phyloP scores from a whole-genome alignment of 2,113 vertebrate species.

The Physeter macrocephalus region DNA sequence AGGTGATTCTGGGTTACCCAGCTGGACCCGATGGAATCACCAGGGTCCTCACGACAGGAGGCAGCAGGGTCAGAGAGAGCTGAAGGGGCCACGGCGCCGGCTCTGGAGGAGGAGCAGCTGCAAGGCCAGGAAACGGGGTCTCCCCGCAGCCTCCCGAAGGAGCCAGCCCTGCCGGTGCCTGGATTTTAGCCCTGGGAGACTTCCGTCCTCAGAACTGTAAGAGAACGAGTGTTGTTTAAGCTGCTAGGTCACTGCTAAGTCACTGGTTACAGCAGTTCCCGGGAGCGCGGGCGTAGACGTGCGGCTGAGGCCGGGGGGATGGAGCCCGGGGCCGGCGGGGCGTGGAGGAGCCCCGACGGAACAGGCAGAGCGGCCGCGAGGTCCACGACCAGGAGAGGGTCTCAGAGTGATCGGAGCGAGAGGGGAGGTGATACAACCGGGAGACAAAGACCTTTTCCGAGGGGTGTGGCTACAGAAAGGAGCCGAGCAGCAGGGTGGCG shows the following conservation, averaged over 20 bases:
- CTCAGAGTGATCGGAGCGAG: accelerated
- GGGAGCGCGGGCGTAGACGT: too few relatives aligned
- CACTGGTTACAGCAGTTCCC: neutral
- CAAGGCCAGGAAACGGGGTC: too few relatives aligned
- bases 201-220: neutral
- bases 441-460: neutral
- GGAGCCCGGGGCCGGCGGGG: neutral
- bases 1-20: neutral
- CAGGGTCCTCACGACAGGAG: neutral
- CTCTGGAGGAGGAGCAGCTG: too few relatives aligned
- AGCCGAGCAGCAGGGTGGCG: accelerated
- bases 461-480: neutral
- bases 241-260: neutral
- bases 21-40: neutral
- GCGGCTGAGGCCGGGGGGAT: neutral
- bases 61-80: neutral
- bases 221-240: neutral
- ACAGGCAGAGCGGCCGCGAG: accelerated
- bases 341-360: neutral
- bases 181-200: neutral
- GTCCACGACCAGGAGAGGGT: neutral
- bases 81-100: neutral
- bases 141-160: neutral
- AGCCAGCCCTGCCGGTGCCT: neutral
- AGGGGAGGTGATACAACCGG: accelerated